These are phyloP conservation scores for Drosophila koepferae DNA, from an alignment of 2,888 invertebrate genomes.

Conservation along the genomic window DNA sequence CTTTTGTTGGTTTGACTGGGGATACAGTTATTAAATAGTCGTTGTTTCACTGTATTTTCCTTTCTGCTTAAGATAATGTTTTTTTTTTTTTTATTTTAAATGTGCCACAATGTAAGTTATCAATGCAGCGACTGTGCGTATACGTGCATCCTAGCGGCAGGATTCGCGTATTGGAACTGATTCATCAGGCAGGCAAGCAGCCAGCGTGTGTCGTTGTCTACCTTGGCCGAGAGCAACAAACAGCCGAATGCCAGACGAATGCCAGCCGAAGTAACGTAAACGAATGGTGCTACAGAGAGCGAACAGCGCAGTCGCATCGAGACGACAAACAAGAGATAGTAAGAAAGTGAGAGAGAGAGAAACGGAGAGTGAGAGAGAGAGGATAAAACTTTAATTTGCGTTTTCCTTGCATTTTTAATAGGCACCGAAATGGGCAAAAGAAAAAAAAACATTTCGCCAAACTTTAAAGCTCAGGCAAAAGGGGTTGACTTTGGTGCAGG, in stretches of 20 bases:
- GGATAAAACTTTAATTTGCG: slow-evolving; percentile 73
- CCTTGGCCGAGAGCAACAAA: slow-evolving; percentile 35
- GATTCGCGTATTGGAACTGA: slow-evolving; percentile 81
- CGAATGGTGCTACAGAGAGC: slow-evolving; percentile 17
- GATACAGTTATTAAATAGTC: slow-evolving; percentile 76
- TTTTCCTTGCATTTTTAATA: slow-evolving; percentile 70
- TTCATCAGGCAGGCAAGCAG: slow-evolving; percentile 46
- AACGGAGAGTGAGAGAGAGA: slow-evolving; percentile 15
- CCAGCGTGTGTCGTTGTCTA: slow-evolving; percentile 40
- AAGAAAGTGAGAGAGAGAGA: background rate
- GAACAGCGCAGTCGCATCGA: slow-evolving; percentile 32
- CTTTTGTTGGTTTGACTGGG: slow-evolving; percentile 36
- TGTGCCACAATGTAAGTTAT: slow-evolving; percentile 66
- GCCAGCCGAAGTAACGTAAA: slow-evolving; percentile 22
- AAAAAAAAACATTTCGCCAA: background rate
- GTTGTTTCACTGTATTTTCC: slow-evolving; percentile 45
- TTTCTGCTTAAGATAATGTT: slow-evolving; percentile 38
- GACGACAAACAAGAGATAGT: background rate
- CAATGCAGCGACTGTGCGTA: slow-evolving; percentile 43
- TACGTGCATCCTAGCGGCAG: slow-evolving; percentile 77
- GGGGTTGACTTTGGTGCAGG: slow-evolving; percentile 57
- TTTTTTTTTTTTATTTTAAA: slow-evolving; percentile 64
- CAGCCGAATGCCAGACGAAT: slow-evolving; percentile 28
- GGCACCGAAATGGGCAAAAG: slow-evolving; percentile 43
- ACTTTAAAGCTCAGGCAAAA: slow-evolving; percentile 37